A percentile compares a stretch with the other conserved stretches of the same genome.
phyloP scores from a whole-genome alignment of 2,888 invertebrate genomes.

The Oegoconia quadripuncta region DNA sequence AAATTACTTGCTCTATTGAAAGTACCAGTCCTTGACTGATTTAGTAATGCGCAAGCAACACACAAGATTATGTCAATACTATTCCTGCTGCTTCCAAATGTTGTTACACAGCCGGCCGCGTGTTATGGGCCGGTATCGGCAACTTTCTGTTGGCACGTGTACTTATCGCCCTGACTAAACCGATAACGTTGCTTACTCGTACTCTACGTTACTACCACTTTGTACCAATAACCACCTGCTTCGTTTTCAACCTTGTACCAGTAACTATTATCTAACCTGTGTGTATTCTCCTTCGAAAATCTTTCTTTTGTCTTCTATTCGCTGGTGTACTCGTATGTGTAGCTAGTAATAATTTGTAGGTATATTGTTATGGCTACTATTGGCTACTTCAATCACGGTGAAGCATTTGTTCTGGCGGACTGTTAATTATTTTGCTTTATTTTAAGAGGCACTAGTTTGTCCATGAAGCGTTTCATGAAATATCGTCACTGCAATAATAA shows the following conservation, averaged over 20 bases:
- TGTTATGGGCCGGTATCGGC: constrained; percentile 48
- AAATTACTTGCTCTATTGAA: too few relatives aligned
- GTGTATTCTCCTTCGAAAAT: constrained; percentile 22
- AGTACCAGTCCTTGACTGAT: too few relatives aligned
- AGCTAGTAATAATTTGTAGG: too few relatives aligned
- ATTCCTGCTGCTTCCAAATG: constrained; percentile 11
- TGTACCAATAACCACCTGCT: constrained; percentile 37
- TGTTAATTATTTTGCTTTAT: too few relatives aligned
- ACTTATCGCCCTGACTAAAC: constrained; percentile 38
- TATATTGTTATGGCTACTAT: too few relatives aligned
- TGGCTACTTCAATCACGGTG: too few relatives aligned
- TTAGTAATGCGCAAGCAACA: background rate
- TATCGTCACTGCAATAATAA: background rate
- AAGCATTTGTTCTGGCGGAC: too few relatives aligned
- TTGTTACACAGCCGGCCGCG: constrained; percentile 36
- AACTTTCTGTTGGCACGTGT: constrained; percentile 39
- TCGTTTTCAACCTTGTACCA: constrained; percentile 22
- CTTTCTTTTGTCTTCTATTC: constrained; percentile 26
- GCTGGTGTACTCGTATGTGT: constrained; percentile 20
- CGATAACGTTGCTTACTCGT: constrained; percentile 35
- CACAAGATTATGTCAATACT: background rate
- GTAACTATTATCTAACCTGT: too few relatives aligned
- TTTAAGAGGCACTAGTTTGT: too few relatives aligned
- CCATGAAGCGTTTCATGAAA: background rate
- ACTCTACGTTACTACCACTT: constrained; percentile 3